Evolutionary conservation across 2,113 vertebrate species (phyloP), one percentile per base, ranked within the genome.

Genomic region (Sander lucioperca): DNA sequence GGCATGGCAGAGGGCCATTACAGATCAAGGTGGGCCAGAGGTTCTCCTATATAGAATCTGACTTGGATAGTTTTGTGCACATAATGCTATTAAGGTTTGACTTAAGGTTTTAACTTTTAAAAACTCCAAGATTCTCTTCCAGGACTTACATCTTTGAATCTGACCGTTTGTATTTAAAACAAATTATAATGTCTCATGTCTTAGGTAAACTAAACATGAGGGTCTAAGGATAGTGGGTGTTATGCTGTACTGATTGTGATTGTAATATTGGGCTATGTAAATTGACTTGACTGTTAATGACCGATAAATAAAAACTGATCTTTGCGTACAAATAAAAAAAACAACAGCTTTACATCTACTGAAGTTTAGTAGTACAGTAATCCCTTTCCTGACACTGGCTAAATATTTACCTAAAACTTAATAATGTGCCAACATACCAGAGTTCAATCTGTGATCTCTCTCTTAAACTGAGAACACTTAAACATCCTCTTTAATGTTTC

Each of bases 1-100:
- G 71, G 56, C 27, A 61, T 58, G 73, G 82, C 80, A 62, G 48
- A 66, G 48, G 78, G 80, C 72, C 84, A 72, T 30, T 6, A 5
- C 54, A 62, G 53, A 79, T 69, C 71, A 87, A 74, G 70, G 66
- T 80, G 81, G 77, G 83, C 66, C 83, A 86, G 80, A 76, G 74
- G 72, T 62, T 73, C 73, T 82, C 56, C 63, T 62, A 45, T 59
- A 68, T 57, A 51, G 19, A 82, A 39, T 82, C 19, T 61, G 77
- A 84, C 63, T 27, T 54, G 1, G 45, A 68, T 56, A 78, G 50
- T 27, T 50, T 53, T 62, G 47, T 19, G 66, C 14, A 45, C 45
- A 48, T 57, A 23, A 77, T 58, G 45, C 27, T 30, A 73, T 53
- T 65, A 19, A 23, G 25, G 14, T 58, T 54, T 71, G 59, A 79